Conservation (phyloP, 2,797 vertebrate species). For the Siniperca obscura region DNA sequence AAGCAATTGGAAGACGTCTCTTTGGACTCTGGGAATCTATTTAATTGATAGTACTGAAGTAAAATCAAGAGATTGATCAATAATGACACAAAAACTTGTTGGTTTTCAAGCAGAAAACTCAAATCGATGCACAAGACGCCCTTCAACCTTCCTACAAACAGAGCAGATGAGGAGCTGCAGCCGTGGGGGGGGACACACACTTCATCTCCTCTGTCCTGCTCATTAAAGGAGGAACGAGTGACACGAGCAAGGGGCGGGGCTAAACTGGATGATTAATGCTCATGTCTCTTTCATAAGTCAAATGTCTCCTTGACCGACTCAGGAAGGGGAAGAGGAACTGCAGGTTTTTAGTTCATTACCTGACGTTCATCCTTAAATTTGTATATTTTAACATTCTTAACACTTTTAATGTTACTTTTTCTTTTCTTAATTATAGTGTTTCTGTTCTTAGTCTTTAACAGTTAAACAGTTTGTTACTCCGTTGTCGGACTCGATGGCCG, state of each 20-base stretch:
- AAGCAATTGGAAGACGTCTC: background rate
- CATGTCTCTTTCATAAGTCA: background rate
- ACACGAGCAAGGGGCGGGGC: background rate
- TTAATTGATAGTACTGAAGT: too few species aligned
- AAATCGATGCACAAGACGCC: background rate
- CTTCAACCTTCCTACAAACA: background rate
- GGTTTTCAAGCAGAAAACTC: conserved; percentile 11
- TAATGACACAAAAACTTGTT: background rate
- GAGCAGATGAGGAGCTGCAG: background rate
- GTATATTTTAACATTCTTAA: too few species aligned
- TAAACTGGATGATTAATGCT: conserved; percentile 29
- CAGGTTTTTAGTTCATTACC: background rate
- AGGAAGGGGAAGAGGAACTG: background rate
- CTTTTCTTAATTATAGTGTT: too few species aligned
- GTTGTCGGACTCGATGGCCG: too few species aligned
- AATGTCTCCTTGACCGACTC: conserved; percentile 5
- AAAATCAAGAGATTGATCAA: background rate
- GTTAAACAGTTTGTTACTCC: too few species aligned
- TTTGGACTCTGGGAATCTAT: background rate
- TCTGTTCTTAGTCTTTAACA: too few species aligned
- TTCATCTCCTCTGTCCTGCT: background rate
- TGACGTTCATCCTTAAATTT: background rate
- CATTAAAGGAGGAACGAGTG: background rate
- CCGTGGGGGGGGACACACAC: too few species aligned
- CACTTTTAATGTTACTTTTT: too few species aligned